These are phyloP conservation scores for Sympetrum striolatum DNA, from an alignment of 2,888 invertebrate genomes.

Conservation along the genomic window DNA sequence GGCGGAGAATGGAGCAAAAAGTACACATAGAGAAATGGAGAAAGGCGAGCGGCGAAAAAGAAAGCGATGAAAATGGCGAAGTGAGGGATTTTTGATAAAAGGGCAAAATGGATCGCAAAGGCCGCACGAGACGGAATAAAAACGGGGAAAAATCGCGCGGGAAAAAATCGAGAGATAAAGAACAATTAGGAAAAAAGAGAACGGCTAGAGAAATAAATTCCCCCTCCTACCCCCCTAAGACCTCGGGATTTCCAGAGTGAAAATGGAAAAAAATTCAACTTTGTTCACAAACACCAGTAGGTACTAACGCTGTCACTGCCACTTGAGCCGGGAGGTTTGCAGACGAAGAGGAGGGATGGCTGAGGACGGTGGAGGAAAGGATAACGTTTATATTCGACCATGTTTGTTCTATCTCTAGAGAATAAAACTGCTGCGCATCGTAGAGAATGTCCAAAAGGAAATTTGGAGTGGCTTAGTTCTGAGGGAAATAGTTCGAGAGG, in stretches of 20 bases:
- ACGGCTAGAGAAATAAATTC: background rate
- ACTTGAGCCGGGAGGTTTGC: background rate
- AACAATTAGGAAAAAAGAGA: background rate
- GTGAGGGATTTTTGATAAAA: background rate
- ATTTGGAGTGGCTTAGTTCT: background rate
- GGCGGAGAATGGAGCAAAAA: background rate
- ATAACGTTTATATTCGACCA: background rate
- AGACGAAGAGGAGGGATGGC: background rate
- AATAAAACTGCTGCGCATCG: background rate
- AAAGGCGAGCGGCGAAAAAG: background rate
- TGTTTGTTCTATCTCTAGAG: background rate
- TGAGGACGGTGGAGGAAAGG: background rate
- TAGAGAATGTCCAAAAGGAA: background rate
- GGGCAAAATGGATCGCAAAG: background rate
- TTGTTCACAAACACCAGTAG: background rate
- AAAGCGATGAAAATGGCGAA: background rate
- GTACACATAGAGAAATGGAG: background rate
- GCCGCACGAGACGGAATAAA: background rate
- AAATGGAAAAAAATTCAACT: background rate
- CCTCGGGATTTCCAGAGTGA: background rate
- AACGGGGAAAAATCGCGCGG: background rate
- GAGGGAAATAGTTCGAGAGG: no score
- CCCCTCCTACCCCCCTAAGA: background rate
- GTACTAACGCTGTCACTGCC: background rate
- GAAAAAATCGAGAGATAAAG: background rate